Percentiles rank a stretch among this genome's conserved stretches.
phyloP scores from a whole-genome alignment of 2,797 vertebrate species.

The Halcyon badia region DNA sequence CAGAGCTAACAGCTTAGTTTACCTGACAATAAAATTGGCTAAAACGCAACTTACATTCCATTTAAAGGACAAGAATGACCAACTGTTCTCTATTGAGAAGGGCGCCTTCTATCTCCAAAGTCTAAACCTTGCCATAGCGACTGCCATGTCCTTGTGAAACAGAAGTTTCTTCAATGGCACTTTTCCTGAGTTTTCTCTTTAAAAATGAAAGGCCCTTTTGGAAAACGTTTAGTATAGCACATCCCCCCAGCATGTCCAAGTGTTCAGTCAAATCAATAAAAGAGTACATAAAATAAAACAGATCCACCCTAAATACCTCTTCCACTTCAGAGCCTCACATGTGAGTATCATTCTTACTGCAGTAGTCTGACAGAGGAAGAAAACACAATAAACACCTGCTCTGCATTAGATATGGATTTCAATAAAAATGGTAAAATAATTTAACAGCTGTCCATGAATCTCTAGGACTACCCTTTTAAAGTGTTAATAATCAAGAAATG shows the following conservation, averaged over 20 bases:
- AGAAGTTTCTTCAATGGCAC: constrained; percentile 35
- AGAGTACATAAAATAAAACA: background rate
- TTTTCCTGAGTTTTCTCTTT: constrained; percentile 36
- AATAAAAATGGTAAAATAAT: background rate
- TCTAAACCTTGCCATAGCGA: constrained; percentile 57
- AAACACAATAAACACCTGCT: background rate
- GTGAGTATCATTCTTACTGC: background rate
- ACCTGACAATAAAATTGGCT: constrained; percentile 67
- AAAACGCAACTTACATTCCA: constrained; percentile 61
- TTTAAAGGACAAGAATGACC: constrained; percentile 64
- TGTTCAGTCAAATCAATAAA: background rate
- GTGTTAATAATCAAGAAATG: background rate
- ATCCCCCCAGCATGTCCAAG: background rate
- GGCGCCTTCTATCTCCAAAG: constrained; percentile 63
- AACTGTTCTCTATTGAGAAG: constrained; percentile 75
- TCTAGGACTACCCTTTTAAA: background rate
- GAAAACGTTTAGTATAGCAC: constrained; percentile 1
- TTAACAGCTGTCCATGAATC: background rate
- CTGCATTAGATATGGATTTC: background rate
- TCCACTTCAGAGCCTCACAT: background rate
- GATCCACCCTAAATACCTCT: background rate
- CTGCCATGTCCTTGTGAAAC: constrained; percentile 23
- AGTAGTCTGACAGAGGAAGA: background rate
- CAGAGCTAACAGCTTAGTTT: constrained; percentile 32
- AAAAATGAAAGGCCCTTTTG: constrained; percentile 56